phyloP scores from a whole-genome alignment of 2,888 invertebrate genomes.

The Heliconius ismenius region DNA sequence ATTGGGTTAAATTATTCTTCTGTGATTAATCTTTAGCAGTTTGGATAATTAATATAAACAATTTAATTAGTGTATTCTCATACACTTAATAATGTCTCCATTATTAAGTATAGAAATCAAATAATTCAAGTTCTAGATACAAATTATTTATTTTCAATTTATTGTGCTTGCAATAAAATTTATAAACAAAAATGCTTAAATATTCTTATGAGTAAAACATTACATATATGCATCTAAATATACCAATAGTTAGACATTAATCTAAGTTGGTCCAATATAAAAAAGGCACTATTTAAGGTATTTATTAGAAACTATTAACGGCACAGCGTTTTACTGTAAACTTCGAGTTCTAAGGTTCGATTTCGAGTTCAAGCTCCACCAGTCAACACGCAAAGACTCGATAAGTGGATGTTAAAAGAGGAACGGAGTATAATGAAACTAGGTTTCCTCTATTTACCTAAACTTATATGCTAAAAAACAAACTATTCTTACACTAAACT shows the following conservation, averaged over 20 bases:
- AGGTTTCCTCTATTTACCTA: neutral
- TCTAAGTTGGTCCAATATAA: neutral
- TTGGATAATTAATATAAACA: neutral
- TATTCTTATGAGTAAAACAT: neutral
- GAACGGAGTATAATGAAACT: neutral
- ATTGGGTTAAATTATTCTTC: neutral
- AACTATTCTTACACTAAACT: neutral
- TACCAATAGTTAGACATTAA: neutral
- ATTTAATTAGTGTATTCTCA: neutral
- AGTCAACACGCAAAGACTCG: neutral
- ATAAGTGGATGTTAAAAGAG: neutral
- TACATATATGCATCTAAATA: neutral
- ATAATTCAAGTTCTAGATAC: neutral
- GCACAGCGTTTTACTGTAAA: neutral
- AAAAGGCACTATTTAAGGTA: neutral
- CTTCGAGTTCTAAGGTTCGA: neutral
- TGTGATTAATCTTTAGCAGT: neutral
- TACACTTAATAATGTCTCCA: too few species aligned
- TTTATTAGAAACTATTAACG: too few species aligned
- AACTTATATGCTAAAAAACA: too few species aligned
- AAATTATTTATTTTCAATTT: conserved; percentile 4
- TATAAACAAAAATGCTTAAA: neutral
- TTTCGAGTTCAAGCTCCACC: neutral
- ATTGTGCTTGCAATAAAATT: neutral
- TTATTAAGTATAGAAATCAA: neutral